A percentile compares a stretch with the other conserved stretches of the same genome.
phyloP scores from a whole-genome alignment of 2,888 invertebrate genomes.

The Entomobrya multifasciata region DNA sequence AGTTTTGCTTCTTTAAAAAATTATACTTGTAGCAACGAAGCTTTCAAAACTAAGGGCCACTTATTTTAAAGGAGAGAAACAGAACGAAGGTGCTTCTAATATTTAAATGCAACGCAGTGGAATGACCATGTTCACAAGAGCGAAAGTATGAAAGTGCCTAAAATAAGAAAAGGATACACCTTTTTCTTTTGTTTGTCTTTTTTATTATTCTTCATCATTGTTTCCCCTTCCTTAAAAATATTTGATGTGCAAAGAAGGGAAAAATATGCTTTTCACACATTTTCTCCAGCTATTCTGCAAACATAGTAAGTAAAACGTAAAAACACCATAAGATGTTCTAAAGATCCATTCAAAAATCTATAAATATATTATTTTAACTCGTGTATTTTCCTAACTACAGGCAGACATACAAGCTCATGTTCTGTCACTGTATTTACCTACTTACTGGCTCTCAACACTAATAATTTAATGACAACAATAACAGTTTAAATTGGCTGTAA shows the following conservation, averaged over 20 bases:
- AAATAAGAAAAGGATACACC: background rate
- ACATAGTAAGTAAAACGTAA: too few relatives aligned
- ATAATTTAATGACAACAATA: background rate
- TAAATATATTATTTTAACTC: too few relatives aligned
- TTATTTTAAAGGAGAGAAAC: background rate
- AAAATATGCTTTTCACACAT: too few relatives aligned
- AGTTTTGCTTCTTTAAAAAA: background rate
- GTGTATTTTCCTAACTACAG: too few relatives aligned
- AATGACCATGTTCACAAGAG: conserved; percentile 29
- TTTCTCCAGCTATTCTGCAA: too few relatives aligned
- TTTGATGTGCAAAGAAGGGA: too few relatives aligned
- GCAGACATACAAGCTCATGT: too few relatives aligned
- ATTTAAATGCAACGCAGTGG: conserved; percentile 14
- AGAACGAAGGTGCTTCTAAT: too few relatives aligned
- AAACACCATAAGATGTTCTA: too few relatives aligned
- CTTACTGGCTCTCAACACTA: too few relatives aligned
- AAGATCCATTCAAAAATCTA: too few relatives aligned
- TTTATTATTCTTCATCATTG: background rate
- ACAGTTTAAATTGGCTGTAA: conserved; percentile 11
- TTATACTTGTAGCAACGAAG: background rate
- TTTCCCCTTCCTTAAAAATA: background rate
- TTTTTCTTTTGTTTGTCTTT: conserved; percentile 26
- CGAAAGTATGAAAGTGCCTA: background rate
- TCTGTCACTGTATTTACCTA: too few relatives aligned
- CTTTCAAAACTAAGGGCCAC: background rate